Conservation (phyloP, 2,797 vertebrate genomes). For the Syndactyla subalaris region DNA sequence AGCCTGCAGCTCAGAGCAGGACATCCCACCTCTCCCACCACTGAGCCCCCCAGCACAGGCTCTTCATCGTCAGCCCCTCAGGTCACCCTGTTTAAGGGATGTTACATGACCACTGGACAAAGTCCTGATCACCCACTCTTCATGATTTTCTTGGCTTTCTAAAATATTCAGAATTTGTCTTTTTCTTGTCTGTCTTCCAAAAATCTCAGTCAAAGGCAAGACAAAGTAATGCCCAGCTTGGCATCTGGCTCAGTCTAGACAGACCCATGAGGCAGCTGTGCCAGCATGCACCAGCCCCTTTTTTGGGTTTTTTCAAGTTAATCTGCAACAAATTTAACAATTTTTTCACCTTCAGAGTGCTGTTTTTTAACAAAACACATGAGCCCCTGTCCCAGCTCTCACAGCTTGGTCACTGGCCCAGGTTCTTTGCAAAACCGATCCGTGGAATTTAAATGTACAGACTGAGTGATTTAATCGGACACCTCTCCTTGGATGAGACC, state of each 20-base stretch:
- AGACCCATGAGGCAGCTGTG: not conserved
- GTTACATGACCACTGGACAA: not conserved
- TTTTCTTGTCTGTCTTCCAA: not conserved
- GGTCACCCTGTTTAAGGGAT: not conserved
- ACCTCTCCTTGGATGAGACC: constrained; percentile 17
- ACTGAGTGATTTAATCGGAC: constrained; percentile 45
- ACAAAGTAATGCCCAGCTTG: not conserved
- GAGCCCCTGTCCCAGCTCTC: not conserved
- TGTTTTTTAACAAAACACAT: constrained; percentile 11
- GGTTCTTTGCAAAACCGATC: constrained; percentile 11
- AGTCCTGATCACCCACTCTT: not conserved
- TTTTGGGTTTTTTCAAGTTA: constrained; percentile 5
- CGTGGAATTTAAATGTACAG: constrained; percentile 4
- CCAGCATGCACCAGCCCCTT: not conserved
- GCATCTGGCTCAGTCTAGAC: constrained; percentile 13
- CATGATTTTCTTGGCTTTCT: not conserved
- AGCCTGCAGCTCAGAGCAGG: not conserved
- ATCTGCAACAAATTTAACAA: not conserved
- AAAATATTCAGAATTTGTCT: not conserved
- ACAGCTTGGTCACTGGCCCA: constrained; percentile 26
- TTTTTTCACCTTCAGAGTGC: constrained; percentile 20
- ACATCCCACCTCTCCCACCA: not conserved
- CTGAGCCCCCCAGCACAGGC: not conserved
- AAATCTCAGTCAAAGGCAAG: not conserved
- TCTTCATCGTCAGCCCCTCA: not conserved